phyloP scores from a whole-genome alignment of 2,797 vertebrate genomes.

The Eremophila alpestris region DNA sequence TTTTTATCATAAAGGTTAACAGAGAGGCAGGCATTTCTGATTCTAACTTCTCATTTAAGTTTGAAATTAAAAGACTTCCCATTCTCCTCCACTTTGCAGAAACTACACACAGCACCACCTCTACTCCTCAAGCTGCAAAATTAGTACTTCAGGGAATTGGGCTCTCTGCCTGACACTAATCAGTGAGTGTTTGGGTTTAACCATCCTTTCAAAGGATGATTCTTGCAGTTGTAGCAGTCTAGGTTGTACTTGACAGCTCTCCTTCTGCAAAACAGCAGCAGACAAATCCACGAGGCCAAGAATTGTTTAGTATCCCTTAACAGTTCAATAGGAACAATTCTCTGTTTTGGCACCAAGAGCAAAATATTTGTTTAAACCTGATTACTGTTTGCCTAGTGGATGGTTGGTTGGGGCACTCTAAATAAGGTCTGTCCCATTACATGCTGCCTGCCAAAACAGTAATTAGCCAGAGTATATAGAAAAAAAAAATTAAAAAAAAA shows the following conservation, averaged over 20 bases:
- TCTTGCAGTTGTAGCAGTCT: constrained; percentile 23
- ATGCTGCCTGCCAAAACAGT: constrained; percentile 13
- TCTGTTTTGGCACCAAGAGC: not conserved
- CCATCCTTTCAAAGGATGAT: not conserved
- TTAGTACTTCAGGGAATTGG: constrained; percentile 43
- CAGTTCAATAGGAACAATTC: not conserved
- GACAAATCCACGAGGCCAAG: not conserved
- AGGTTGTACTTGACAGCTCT: constrained; percentile 19
- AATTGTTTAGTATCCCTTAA: not conserved
- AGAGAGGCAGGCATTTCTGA: not conserved
- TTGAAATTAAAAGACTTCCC: constrained; percentile 39
- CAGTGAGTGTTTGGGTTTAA: constrained; percentile 36
- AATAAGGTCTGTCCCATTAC: constrained; percentile 32
- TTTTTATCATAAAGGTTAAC: constrained; percentile 27
- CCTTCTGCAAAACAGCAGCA: not conserved
- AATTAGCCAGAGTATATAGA: not conserved
- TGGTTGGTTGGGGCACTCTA: not conserved
- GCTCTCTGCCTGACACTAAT: constrained; percentile 39
- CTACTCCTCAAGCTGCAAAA: constrained; percentile 43
- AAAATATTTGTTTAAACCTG: not conserved
- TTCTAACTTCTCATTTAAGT: constrained; percentile 36
- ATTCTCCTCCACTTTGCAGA: not conserved
- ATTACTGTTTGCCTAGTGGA: not conserved
- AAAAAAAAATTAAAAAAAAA: not conserved
- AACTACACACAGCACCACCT: not conserved